Evolutionary conservation across 1,140 invertebrate species (phyloP).

Genomic region (Daktulosphaira vitifoliae): DNA sequence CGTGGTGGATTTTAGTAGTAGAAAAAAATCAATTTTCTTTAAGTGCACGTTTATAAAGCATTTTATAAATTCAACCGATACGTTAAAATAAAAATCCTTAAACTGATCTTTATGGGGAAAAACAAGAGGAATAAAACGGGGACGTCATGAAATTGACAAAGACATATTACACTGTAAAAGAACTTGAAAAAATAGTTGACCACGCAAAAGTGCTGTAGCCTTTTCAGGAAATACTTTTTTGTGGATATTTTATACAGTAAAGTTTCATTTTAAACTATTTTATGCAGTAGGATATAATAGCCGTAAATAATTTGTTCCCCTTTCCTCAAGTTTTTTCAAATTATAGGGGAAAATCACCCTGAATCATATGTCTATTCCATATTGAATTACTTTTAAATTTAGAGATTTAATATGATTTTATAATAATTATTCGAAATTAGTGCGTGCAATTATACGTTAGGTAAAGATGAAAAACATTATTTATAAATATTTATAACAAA

Average conservation of each 20-base stretch:
- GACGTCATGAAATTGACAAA: constrained; percentile 33
- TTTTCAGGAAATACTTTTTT: constrained; percentile 2
- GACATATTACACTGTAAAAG: constrained; percentile 29
- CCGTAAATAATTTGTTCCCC: constrained; percentile 32
- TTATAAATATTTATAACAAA: too few species aligned
- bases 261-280: constrained; percentile 33
- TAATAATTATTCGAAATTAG: too few species aligned
- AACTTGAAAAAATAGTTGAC: constrained; percentile 29
- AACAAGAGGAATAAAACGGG: constrained; percentile 30
- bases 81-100: constrained; percentile 33
- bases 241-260: constrained; percentile 15
- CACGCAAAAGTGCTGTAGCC: constrained; percentile 29
- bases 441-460: too few species aligned
- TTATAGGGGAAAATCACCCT: constrained; percentile 28
- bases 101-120: constrained; percentile 9
- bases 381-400: constrained; percentile 20
- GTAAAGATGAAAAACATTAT: too few species aligned
- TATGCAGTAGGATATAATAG: constrained; percentile 23
- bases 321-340: neutral
- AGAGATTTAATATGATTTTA: too few species aligned
- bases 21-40: constrained; percentile 33
- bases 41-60: constrained; percentile 33
- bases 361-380: constrained; percentile 25
- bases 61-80: constrained; percentile 33
- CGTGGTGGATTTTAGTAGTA: neutral